Base-by-base conservation (phyloP, 2,888 invertebrate genomes). In the Tineola bisselliella region DNA sequence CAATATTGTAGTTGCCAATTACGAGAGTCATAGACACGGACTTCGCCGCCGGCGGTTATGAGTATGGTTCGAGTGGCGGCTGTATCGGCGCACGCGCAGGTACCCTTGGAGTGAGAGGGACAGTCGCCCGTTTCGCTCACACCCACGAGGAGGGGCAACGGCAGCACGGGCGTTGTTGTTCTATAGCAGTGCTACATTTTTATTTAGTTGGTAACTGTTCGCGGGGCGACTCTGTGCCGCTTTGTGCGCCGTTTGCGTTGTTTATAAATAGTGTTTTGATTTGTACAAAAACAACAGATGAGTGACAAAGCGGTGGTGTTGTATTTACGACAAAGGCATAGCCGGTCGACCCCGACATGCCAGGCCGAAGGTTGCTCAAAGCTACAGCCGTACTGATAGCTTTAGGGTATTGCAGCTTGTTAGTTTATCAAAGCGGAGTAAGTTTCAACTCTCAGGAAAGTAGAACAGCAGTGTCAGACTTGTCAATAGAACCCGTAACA, bases 361-460 rank as follows among this genome's bases (percentile, higher is more conserved):
- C 79, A 71, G 79, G 82, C 70, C 81, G 81, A 73, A 84, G 75
- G 67, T 70, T 81, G 73, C 73, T 87, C 76, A 88, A 87, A 74
- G 80, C 83, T 70, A 82, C 79, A 76, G 88, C 87, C 71, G 75
- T 79, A 70, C 79, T 82, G 72, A 79, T 89, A 66, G 83, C 87
- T 65, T 79, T 90, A 67, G 89, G 88, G 65, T 90, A 90, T 70
- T 89, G 89, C 70, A 90, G 90, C 67, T 78, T 90, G 65, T 82
- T 90, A 65, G 84, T 90, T 68, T 90, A 90, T 71, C 90, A 90
- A 79, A 88, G 89, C 66, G 87, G 86, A 71, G 83, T 84, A 62
- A 76, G 79, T 70, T 78, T 82, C 68, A 83, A 79, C 81, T 82
- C 81, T 70, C 84, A 84, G 81, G 87, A 86, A 79, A 81, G 73